A percentile compares a stretch with the other conserved stretches of the same genome.
Conservation (phyloP, 2,797 vertebrate genomes). For the Takifugu ocellatus region DNA sequence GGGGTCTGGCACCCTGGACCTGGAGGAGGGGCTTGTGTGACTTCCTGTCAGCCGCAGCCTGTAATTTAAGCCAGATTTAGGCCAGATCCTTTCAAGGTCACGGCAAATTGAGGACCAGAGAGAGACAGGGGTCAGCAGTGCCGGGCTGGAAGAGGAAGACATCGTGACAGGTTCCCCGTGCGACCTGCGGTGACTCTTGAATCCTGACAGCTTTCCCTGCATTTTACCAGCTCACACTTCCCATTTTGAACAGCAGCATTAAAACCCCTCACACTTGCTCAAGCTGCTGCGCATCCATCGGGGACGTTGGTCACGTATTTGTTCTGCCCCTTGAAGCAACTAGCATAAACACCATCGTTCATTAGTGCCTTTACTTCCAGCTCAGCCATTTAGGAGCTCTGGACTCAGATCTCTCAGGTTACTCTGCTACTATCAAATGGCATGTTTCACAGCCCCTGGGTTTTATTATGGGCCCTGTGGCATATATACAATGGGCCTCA, state of each 20-base stretch:
- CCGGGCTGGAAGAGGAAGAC: conserved; percentile 52
- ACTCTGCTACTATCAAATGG: conserved; percentile 58
- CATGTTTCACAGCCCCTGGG: conserved; percentile 57
- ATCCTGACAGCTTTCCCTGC: conserved; percentile 28
- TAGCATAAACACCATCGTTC: conserved; percentile 50
- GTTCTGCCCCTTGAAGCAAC: conserved; percentile 39
- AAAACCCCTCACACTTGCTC: conserved; percentile 17
- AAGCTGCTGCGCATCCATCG: conserved; percentile 37
- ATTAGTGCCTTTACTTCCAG: conserved; percentile 54
- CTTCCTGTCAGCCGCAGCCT: conserved; percentile 27
- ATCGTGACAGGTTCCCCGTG: conserved; percentile 33
- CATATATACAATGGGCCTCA: conserved; percentile 51
- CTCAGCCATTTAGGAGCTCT: conserved; percentile 44
- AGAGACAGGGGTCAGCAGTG: conserved; percentile 36
- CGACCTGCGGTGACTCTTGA: conserved; percentile 18
- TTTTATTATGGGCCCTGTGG: conserved; percentile 60
- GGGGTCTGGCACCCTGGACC: too few relatives aligned
- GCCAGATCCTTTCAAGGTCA: conserved; percentile 57
- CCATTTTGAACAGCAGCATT: conserved; percentile 25
- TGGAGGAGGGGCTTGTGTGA: conserved; percentile 14
- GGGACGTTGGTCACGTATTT: conserved; percentile 41
- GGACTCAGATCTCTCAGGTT: conserved; percentile 64
- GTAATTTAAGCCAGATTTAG: conserved; percentile 68
- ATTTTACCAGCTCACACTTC: conserved; percentile 15
- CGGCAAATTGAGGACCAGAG: conserved; percentile 35